Percentiles rank a stretch among this genome's conserved stretches.
phyloP scores from a whole-genome alignment of 2,797 vertebrate species.

The Mormyrus proboscirostris region DNA sequence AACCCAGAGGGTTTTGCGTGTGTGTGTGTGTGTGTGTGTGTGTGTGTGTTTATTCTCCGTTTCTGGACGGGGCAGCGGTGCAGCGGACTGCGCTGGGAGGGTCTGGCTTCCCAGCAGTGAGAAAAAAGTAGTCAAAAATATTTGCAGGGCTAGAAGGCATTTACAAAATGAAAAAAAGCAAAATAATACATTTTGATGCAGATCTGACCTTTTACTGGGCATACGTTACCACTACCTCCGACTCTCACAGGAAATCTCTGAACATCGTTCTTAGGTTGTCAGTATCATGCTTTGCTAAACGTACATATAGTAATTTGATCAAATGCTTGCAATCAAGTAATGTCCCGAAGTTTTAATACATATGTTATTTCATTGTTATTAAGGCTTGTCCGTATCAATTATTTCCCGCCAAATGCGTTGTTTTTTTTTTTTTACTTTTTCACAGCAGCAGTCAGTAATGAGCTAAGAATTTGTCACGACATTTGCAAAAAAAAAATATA shows the following conservation, averaged over 20 bases:
- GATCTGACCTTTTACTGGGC: slow-evolving; percentile 64
- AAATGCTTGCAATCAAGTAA: not conserved
- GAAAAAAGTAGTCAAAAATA: slow-evolving; percentile 73
- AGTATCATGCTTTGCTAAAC: not conserved
- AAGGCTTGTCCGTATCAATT: not conserved
- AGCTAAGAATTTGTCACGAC: not conserved
- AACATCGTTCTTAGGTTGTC: slow-evolving; percentile 24
- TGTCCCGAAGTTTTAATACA: not conserved
- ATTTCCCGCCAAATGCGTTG: not conserved
- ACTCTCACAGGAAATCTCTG: slow-evolving; percentile 19
- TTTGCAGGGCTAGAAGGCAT: slow-evolving; percentile 76
- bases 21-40: not conserved
- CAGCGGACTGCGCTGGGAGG: slow-evolving; percentile 63
- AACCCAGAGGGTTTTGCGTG: slow-evolving; percentile 84
- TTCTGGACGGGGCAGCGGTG: slow-evolving; percentile 69
- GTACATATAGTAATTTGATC: not conserved
- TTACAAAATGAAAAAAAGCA: slow-evolving; percentile 49
- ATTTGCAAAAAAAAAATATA: not conserved
- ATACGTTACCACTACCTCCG: slow-evolving; percentile 45
- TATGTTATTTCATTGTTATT: not conserved
- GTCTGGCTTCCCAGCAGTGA: slow-evolving; percentile 73
- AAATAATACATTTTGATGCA: slow-evolving; percentile 72
- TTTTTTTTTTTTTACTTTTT: not conserved
- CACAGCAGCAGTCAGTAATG: not conserved
- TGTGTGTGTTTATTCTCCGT: slow-evolving; percentile 24